Evolutionary conservation across 2,888 invertebrate species (phyloP), one percentile per base, ranked within the genome.

Genomic region (Dilophus febrilis): DNA sequence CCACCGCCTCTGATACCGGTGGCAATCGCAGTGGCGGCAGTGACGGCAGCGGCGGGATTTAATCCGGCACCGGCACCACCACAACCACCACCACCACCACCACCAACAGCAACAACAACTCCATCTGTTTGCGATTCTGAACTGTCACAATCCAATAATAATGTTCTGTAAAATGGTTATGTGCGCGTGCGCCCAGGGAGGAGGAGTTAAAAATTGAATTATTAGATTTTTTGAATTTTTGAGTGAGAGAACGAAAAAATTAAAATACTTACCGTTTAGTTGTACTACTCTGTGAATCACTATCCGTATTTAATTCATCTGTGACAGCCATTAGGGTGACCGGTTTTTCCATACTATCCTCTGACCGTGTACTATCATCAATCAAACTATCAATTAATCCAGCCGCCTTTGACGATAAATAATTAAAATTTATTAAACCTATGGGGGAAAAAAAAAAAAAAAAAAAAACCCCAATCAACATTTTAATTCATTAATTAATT

Each of bases 281-380:
- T 18, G 50, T 51, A 43, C 50, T 51, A 4, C 46, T 42, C 40
- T 49, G 50, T 35, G 47, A 47, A 42, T 51, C 51, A 43, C 51
- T 52, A 36, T 53, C 52, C 42, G 51, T 51, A 43, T 51, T 51
- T 22, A 22, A 6, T 41, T 50, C 52, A 28, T 51, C 50, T 43
- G 48, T 50, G 33, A 43, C 41, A 36, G 50, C 45, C 26, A 49
- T 49, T 44, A 71, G 72, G 38, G 71, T 77, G 45, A 73, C 68
- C 19, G 76, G 74, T 48, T 69, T 70, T 59, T 77, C 77, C 61
- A 77, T 59, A 35, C 80, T 80, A 59, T 81, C 80, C 42, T 79
- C 79, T 18, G 80, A 80, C 44, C 78, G 77, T 48, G 73, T 70
- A 34, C 79, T 78, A 57, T 79, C 79, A 55, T 73, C 78, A n/a